A percentile compares a stretch with the other conserved stretches of the same genome.
Conservation (phyloP, 2,888 invertebrate species). For the Dioctria rufipes region DNA sequence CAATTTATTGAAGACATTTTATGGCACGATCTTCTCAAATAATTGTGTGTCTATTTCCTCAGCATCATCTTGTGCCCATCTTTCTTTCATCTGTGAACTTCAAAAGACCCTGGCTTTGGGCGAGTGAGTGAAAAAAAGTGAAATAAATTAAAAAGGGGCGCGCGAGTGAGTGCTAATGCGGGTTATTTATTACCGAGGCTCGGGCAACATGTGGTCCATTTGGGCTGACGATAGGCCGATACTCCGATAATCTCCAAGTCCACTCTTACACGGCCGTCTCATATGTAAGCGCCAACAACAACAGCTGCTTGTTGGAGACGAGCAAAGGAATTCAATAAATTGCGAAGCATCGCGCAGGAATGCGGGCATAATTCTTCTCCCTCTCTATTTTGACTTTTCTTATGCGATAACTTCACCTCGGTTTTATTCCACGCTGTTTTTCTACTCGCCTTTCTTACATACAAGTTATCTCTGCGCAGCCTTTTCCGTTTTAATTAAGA, state of each 20-base stretch:
- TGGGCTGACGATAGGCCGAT: not conserved
- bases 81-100: not conserved
- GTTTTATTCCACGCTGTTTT: not conserved
- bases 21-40: not conserved
- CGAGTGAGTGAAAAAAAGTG: not conserved
- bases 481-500: conserved; percentile 45
- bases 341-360: not conserved
- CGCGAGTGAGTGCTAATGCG: not conserved
- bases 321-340: conserved; percentile 8
- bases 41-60: not conserved
- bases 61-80: not conserved
- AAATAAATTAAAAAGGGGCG: conserved; percentile 45
- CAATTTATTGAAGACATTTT: not conserved
- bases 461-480: not conserved
- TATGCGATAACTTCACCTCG: not conserved
- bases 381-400: conserved; percentile 5
- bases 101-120: not conserved
- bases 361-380: conserved; percentile 38
- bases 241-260: conserved; percentile 5
- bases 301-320: not conserved
- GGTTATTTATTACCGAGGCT: conserved; percentile 41
- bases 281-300: conserved; percentile 3
- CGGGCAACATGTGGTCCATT: conserved; percentile 48
- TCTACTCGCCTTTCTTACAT: not conserved
- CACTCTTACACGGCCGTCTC: conserved; percentile 21